These are phyloP conservation scores for Mola mola DNA, from an alignment of 2,113 vertebrate species.

Conservation along the genomic window DNA sequence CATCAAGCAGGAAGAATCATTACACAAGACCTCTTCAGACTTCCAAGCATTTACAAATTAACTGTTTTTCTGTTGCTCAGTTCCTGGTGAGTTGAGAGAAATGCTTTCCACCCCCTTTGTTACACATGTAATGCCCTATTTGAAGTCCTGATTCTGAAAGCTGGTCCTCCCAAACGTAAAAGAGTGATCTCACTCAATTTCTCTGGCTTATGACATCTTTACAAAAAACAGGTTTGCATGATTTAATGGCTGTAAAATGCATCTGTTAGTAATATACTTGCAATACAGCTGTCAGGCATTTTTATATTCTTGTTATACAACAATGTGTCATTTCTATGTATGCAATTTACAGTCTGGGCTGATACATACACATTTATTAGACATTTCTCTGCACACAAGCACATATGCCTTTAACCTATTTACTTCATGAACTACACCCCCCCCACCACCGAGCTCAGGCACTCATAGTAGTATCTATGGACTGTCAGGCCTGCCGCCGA, in stretches of 20 bases:
- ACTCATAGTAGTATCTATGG: constrained; percentile 47
- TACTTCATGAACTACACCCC: constrained; percentile 12
- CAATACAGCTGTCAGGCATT: constrained; percentile 4
- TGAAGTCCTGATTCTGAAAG: too few species aligned
- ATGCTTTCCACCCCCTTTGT: too few species aligned
- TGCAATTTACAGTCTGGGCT: neutral
- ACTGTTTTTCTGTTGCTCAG: neutral
- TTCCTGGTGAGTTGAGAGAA: too few species aligned
- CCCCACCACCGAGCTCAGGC: constrained; percentile 9
- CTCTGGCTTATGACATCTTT: too few species aligned
- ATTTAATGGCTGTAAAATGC: neutral
- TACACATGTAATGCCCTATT: too few species aligned
- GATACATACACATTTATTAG: neutral
- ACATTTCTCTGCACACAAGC: neutral
- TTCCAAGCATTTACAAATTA: neutral
- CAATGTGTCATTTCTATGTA: constrained; percentile 17
- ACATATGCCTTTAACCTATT: constrained; percentile 18
- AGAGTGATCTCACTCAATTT: too few species aligned
- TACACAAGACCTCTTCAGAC: too few species aligned
- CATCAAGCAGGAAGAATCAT: too few species aligned
- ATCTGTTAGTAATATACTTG: constrained; percentile 21
- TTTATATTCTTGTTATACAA: constrained; percentile 19
- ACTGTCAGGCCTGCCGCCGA: constrained; percentile 45
- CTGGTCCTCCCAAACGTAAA: too few species aligned
- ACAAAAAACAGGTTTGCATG: too few species aligned